Conservation (phyloP, 2,113 vertebrate species). For the Brachionichthys hirsutus region DNA sequence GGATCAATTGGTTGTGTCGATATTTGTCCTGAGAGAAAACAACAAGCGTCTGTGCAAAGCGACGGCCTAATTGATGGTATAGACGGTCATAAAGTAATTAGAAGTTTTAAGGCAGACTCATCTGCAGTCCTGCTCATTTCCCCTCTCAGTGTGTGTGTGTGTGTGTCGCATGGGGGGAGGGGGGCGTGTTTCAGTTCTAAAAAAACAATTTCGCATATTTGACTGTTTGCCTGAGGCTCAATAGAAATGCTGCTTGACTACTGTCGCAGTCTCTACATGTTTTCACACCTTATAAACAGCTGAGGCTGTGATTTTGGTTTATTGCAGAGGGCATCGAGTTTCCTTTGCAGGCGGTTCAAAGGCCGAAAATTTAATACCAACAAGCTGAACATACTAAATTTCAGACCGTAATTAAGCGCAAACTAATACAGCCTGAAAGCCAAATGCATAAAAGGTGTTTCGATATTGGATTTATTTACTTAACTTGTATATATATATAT, state of each 20-base stretch:
- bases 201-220: conserved; percentile 28
- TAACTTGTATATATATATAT: not conserved
- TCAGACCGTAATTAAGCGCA: not conserved
- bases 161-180: too few relatives aligned
- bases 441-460: not conserved
- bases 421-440: not conserved
- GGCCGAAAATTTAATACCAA: not conserved
- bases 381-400: not conserved
- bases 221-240: conserved; percentile 11
- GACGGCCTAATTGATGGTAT: conserved; percentile 87
- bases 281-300: conserved; percentile 93
- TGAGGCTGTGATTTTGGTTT: conserved; percentile 88
- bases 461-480: not conserved
- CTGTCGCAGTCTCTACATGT: conserved; percentile 45
- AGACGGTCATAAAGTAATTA: conserved; percentile 97
- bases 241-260: conserved; percentile 32
- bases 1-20: not conserved
- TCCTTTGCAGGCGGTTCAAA: conserved; percentile 60
- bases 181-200: conserved; percentile 1
- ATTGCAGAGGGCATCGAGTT: conserved; percentile 77
- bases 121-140: too few relatives aligned
- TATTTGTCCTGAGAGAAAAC: conserved; percentile 58
- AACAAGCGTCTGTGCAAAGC: conserved; percentile 86
- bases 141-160: conserved; percentile 14
- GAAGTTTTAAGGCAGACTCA: conserved; percentile 87